phyloP scores from a whole-genome alignment of 1,140 invertebrate species.

The Pomacea maculata region DNA sequence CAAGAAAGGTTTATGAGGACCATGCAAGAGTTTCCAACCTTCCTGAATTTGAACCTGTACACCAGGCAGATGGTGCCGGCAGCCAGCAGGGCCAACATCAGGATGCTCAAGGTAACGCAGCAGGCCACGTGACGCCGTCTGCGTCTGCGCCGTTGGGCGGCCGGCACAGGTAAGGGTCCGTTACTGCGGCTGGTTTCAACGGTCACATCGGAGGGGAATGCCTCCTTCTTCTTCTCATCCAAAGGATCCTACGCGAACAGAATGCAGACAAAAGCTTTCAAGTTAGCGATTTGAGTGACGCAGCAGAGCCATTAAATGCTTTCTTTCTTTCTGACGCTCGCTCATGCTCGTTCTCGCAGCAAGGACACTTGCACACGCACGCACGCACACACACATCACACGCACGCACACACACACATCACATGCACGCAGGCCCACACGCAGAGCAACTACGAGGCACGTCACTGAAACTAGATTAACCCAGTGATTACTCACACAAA shows the following conservation, averaged over 20 bases:
- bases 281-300: neutral
- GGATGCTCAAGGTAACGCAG: conserved; percentile 14
- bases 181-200: neutral
- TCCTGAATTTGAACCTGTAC: conserved; percentile 15
- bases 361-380: neutral
- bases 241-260: conserved; percentile 3
- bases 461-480: no score
- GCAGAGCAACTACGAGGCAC: neutral
- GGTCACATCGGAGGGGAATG: neutral
- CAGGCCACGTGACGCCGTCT: conserved; percentile 13
- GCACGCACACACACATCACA: conserved; percentile 4
- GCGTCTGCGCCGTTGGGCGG: neutral
- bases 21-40: neutral
- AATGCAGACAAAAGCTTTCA: neutral
- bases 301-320: neutral
- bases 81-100: conserved; percentile 12
- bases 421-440: neutral
- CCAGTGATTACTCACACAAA: neutral
- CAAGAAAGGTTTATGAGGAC: no score
- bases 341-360: neutral
- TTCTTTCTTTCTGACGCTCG: neutral
- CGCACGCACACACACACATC: conserved; percentile 6
- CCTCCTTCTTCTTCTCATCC: conserved; percentile 1
- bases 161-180: neutral
- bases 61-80: conserved; percentile 16